A percentile compares a stretch with the other conserved stretches of the same genome.
These are phyloP conservation scores for Apotomis turbidana DNA, from an alignment of 2,888 invertebrate species.

Conservation along the genomic window DNA sequence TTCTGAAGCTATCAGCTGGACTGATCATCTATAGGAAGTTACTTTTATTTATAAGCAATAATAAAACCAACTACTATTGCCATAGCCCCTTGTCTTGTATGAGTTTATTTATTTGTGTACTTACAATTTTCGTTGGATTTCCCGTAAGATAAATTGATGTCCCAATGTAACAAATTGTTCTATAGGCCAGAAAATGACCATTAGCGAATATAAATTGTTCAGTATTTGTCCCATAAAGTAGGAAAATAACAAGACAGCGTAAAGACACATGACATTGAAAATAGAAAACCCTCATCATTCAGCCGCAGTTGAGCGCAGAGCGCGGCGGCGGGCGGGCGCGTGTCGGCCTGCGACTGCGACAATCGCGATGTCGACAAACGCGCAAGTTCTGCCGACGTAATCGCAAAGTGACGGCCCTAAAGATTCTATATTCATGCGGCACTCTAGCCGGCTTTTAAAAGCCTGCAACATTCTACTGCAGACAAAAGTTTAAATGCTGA, in stretches of 20 bases:
- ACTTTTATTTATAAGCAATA: too few species aligned
- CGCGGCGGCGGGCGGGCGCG: conserved; percentile 67
- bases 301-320: conserved; percentile 71
- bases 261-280: conserved; percentile 58
- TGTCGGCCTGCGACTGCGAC: conserved; percentile 43
- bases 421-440: conserved; percentile 20
- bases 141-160: neutral
- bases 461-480: conserved; percentile 22
- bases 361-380: conserved; percentile 46
- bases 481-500: conserved; percentile 32
- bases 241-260: conserved; percentile 40
- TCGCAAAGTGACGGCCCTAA: conserved; percentile 13
- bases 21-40: too few species aligned
- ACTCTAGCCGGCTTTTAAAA: neutral
- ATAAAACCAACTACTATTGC: too few species aligned
- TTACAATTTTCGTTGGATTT: neutral
- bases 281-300: conserved; percentile 62
- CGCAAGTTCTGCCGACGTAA: conserved; percentile 35
- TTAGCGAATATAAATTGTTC: conserved; percentile 34
- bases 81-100: too few species aligned
- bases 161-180: conserved; percentile 5
- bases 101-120: neutral
- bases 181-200: conserved; percentile 27
- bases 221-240: conserved; percentile 42
- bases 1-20: too few species aligned